Evolutionary conservation across 1,140 invertebrate genomes (phyloP).

Genomic region (Penaeus indicus): DNA sequence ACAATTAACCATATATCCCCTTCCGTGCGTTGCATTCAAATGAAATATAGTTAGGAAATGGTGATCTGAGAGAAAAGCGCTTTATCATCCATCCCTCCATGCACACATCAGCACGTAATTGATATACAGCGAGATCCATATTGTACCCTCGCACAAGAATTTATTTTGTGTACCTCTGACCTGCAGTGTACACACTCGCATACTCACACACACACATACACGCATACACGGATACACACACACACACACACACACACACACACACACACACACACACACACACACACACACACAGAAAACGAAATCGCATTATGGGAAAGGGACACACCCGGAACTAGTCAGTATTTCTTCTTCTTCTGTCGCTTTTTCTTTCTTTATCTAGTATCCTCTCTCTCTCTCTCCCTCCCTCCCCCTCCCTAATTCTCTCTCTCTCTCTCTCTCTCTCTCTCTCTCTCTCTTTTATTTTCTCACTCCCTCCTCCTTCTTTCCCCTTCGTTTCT

Average conservation of each 20-base stretch:
- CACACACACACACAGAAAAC: background rate
- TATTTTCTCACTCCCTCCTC: too few species aligned
- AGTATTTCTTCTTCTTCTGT: background rate
- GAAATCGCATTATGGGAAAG: background rate
- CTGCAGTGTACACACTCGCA: background rate
- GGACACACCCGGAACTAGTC: too few species aligned
- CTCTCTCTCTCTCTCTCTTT: background rate
- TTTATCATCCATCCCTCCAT: background rate
- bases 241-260: too few species aligned
- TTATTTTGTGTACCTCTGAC: too few species aligned
- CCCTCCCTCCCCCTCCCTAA: background rate
- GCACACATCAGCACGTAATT: too few species aligned
- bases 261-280: background rate
- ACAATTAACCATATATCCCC: background rate
- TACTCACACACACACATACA: background rate
- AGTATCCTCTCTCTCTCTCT: background rate
- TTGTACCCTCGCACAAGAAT: constrained; percentile 4
- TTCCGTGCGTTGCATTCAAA: too few species aligned
- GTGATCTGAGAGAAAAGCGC: background rate
- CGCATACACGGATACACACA: too few species aligned
- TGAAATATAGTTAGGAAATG: background rate
- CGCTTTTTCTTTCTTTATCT: background rate
- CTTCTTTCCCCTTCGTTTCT: background rate
- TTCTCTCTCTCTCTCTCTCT: background rate
- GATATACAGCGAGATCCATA: background rate